Percentiles rank a stretch among this genome's conserved stretches.
Evolutionary conservation across 2,888 invertebrate genomes (phyloP).

Genomic region (Drosophila percnosoma): DNA sequence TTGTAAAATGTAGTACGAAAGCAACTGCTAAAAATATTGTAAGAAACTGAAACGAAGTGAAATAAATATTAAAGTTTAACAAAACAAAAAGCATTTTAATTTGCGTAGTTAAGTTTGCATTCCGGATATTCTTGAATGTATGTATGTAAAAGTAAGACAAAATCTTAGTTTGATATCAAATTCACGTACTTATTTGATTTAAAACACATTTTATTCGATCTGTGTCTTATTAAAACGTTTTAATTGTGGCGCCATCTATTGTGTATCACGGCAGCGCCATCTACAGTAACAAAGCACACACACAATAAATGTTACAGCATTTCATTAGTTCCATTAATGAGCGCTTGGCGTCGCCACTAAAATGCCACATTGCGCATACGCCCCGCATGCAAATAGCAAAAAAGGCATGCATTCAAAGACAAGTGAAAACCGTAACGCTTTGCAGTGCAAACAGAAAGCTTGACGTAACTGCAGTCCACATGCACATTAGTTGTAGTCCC

Average conservation of each 20-base stretch:
- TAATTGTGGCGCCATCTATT: conserved; percentile 9
- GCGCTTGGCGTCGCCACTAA: conserved; percentile 8
- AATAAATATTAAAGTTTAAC: conserved; percentile 72
- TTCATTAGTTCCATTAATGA: neutral
- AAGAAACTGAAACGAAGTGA: conserved; percentile 63
- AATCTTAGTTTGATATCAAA: neutral
- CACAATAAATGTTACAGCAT: neutral
- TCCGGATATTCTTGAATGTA: neutral
- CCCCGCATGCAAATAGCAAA: neutral
- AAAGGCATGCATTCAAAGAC: conserved; percentile 7
- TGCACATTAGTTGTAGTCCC: neutral
- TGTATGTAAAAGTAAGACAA: accelerated
- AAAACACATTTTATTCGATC: neutral
- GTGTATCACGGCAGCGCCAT: conserved; percentile 2
- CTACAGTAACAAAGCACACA: neutral
- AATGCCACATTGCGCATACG: conserved; percentile 31
- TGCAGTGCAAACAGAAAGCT: conserved; percentile 11
- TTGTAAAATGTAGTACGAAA: conserved; percentile 57
- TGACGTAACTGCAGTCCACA: conserved; percentile 33
- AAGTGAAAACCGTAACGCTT: conserved; percentile 20
- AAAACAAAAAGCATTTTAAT: neutral
- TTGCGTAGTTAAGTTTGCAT: neutral
- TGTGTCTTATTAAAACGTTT: neutral
- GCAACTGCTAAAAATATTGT: conserved; percentile 62
- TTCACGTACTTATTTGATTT: neutral